phyloP scores from a whole-genome alignment of 2,113 vertebrate genomes.

The Egretta garzetta region DNA sequence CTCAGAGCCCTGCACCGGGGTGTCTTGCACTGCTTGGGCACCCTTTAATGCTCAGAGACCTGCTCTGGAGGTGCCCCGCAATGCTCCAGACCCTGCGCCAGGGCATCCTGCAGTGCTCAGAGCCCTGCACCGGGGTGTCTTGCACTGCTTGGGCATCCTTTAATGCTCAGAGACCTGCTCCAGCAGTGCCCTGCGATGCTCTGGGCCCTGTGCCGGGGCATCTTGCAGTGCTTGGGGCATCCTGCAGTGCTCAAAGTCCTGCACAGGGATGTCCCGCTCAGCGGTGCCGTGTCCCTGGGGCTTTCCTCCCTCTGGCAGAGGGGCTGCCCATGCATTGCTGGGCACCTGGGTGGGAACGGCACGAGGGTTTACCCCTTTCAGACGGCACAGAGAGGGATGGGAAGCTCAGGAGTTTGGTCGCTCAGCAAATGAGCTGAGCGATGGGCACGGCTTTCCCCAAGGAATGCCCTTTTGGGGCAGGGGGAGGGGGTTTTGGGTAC shows the following conservation, averaged over 20 bases:
- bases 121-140: neutral
- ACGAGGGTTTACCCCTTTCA: neutral
- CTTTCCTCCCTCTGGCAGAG: neutral
- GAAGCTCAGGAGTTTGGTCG: neutral
- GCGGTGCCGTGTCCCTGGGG: accelerated
- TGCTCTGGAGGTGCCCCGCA: no score
- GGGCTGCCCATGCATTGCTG: neutral
- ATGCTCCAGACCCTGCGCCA: neutral
- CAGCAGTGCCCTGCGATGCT: neutral
- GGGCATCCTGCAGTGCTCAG: neutral
- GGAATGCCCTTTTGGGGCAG: neutral
- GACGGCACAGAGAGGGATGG: neutral
- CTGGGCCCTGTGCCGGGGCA: no score
- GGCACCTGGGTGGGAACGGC: neutral
- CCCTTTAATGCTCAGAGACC: neutral
- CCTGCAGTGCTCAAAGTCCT: no score
- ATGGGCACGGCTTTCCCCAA: no score
- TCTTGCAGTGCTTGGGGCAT: no score
- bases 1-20: neutral
- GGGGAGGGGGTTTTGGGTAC: neutral
- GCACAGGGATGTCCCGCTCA: neutral
- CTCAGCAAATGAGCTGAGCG: neutral
- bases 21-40: neutral
- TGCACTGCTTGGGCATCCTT: no score
- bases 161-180: no score